Percentiles rank a stretch among this genome's conserved stretches.
Conservation (phyloP, 2,888 invertebrate species). For the Mayetiola destructor region DNA sequence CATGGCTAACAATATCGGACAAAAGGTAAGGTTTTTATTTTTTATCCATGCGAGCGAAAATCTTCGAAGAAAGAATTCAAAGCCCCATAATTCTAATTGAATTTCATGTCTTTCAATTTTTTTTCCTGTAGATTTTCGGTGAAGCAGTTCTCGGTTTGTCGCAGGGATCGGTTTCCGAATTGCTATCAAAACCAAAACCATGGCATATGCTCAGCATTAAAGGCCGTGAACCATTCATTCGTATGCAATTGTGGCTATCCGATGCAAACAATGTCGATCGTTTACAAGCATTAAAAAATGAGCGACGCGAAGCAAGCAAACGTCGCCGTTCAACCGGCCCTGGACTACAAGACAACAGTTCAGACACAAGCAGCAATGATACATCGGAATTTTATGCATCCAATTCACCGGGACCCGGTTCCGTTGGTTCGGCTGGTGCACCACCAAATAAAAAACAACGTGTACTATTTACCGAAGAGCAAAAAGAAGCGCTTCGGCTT, state of each 20-base stretch:
- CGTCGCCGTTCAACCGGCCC: constrained; percentile 71
- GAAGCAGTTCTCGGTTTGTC: constrained; percentile 93
- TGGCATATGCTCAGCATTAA: constrained; percentile 99
- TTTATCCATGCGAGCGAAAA: neutral
- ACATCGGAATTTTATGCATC: constrained; percentile 80
- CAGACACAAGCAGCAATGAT: constrained; percentile 76
- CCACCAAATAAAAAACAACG: constrained; percentile 88
- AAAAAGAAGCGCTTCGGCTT: constrained; percentile 86
- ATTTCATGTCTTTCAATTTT: constrained; percentile 16
- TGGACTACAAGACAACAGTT: constrained; percentile 70
- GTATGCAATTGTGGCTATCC: constrained; percentile 94
- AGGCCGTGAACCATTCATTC: constrained; percentile 88
- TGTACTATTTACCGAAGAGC: constrained; percentile 94
- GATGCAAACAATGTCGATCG: constrained; percentile 91
- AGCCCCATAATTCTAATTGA: neutral
- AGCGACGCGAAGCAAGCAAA: constrained; percentile 81
- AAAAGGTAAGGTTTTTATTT: constrained; percentile 47
- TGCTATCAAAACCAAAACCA: constrained; percentile 94
- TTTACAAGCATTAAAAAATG: constrained; percentile 79
- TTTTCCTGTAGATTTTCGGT: constrained; percentile 68
- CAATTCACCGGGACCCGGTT: constrained; percentile 60
- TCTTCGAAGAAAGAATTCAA: neutral
- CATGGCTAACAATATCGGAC: constrained; percentile 92
- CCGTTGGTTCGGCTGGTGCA: constrained; percentile 43
- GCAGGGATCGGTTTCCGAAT: constrained; percentile 92